A percentile compares a stretch with the other conserved stretches of the same genome.
These are phyloP conservation scores for Drosophila burlai DNA, from an alignment of 1,140 invertebrate species.

Conservation along the genomic window DNA sequence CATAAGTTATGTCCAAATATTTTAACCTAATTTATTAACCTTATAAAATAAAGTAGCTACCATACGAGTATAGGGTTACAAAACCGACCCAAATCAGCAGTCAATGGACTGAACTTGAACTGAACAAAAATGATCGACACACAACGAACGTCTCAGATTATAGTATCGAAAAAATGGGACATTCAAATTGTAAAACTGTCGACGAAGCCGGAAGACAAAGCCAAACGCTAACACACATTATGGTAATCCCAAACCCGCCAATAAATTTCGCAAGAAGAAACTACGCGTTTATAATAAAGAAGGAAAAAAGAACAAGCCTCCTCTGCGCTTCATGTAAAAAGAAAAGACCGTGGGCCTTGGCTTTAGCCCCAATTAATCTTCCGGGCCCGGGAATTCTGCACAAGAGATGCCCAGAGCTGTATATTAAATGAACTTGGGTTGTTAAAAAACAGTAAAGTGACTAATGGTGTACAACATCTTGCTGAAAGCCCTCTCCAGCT, in stretches of 20 bases:
- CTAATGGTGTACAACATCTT: slow-evolving; percentile 35
- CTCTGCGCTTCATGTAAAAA: slow-evolving; percentile 6
- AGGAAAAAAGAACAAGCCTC: slow-evolving; percentile 24
- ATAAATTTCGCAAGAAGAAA: slow-evolving; percentile 42
- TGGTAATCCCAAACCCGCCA: slow-evolving; percentile 32
- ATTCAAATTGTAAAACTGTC: slow-evolving; percentile 40
- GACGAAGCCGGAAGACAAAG: slow-evolving; percentile 34
- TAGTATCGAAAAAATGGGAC: slow-evolving; percentile 24
- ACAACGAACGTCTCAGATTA: slow-evolving; percentile 17
- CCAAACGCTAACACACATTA: slow-evolving; percentile 21
- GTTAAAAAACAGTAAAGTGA: slow-evolving; percentile 29
- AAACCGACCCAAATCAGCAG: slow-evolving; percentile 1
- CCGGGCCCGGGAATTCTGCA: slow-evolving; percentile 11
- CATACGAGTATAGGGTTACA: not conserved
- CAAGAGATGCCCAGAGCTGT: slow-evolving; percentile 20
- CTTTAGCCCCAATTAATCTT: slow-evolving; percentile 36
- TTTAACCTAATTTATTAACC: not conserved
- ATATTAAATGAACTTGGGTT: slow-evolving; percentile 17
- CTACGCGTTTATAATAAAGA: slow-evolving; percentile 28
- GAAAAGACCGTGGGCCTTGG: slow-evolving; percentile 28
- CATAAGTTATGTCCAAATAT: not conserved
- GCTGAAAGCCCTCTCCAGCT: slow-evolving; percentile 13
- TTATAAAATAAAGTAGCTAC: not conserved
- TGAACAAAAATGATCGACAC: slow-evolving; percentile 15
- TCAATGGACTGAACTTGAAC: slow-evolving; percentile 28